These are phyloP conservation scores for Heliconius nattereri DNA, from an alignment of 1,140 invertebrate species.

Conservation along the genomic window DNA sequence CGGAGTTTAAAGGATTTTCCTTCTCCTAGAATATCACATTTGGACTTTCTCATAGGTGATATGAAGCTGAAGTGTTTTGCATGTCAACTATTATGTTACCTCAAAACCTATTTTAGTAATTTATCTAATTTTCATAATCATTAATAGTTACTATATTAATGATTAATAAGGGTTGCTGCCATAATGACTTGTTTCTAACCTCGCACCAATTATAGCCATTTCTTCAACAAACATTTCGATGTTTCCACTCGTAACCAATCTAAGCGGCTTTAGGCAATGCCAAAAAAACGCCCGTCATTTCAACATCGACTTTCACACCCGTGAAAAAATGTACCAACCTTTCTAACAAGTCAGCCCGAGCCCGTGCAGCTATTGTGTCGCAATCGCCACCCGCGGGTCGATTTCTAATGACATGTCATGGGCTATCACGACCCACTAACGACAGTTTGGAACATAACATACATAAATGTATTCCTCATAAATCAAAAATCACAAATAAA, in stretches of 20 bases:
- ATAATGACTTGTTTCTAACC: background rate
- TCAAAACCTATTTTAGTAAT: no score
- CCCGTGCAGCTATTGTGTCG: constrained; percentile 53
- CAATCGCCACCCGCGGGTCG: constrained; percentile 48
- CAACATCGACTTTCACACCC: constrained; percentile 62
- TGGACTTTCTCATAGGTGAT: background rate
- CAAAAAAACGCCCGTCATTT: constrained; percentile 59
- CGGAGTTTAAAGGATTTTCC: background rate
- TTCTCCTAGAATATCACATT: background rate
- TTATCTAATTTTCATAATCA: no score
- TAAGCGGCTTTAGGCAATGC: constrained; percentile 53
- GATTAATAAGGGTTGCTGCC: background rate
- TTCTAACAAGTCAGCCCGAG: constrained; percentile 58
- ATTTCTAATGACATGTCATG: constrained; percentile 54
- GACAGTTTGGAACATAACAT: background rate
- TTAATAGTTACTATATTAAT: background rate
- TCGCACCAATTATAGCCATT: background rate
- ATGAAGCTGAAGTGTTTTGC: background rate
- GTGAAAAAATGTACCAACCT: constrained; percentile 71
- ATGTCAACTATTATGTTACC: background rate
- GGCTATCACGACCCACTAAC: constrained; percentile 29
- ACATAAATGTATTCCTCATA: background rate
- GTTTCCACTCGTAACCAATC: constrained; percentile 3
- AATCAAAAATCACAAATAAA: background rate
- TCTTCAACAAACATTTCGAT: background rate